Base-by-base conservation (phyloP, 2,113 vertebrate species). In the Sterrhoptilus dennistouni region DNA sequence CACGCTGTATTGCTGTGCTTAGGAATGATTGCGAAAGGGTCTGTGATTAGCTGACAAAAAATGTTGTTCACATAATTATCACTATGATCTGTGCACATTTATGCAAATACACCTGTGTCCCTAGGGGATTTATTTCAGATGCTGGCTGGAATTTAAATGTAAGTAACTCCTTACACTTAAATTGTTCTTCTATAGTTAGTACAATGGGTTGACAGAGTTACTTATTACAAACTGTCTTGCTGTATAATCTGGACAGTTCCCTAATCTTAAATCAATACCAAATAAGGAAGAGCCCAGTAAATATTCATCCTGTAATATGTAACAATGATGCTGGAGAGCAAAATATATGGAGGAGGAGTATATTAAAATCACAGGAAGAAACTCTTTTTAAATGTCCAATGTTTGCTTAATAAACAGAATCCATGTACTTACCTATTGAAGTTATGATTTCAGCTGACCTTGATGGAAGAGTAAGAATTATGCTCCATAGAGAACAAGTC, bases 71-170 rank as follows among this genome's bases (percentile, higher is more conserved):
- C 57, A 21, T 77, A 71, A 61, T 82, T 89, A 96, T 95, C 83
- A 16, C 33, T 71, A 20, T n/a, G 74, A 95, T 97, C 89, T 95
- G 40, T 83, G 75, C 49, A 84, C 13, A 68, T 78, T 87, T 90
- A 96, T 92, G 76, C 77, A 96, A 90, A 95, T 59, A 24, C n/a
- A 40, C 59, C 21, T 75, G 49, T 27, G 2, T 87, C 86, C 52
- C 80, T 69, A 76, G 65, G 93, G 95, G 89, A 94, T 91, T 61
- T 84, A 64, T 89, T 94, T 96, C 74, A 81, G 56, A 75, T 52
- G 52, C 40, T 84, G 89, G 25, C 56, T 89, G 80, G 80, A 96
- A 89, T 84, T 81, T 84, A 60, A 40, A 87, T 40, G 29, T 49
- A 85, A 78, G 12, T 44, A 86, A 54, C 29, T 93, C 49, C 42